Conservation (phyloP, 2,888 invertebrate genomes). For the Trilocha varians region DNA sequence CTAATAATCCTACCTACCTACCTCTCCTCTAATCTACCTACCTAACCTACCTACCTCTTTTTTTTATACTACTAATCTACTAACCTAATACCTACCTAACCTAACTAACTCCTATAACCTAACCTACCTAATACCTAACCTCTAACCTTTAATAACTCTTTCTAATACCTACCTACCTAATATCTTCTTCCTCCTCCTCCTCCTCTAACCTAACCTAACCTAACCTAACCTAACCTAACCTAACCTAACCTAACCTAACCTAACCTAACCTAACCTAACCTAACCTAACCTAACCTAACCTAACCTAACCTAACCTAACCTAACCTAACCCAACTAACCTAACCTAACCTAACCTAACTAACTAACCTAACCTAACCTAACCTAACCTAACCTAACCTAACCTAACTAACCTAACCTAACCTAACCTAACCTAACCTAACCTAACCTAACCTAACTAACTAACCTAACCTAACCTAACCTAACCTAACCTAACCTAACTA, state of each 20-base stretch:
- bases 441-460: constrained; percentile 13
- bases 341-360: constrained; percentile 7
- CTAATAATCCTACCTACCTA: constrained; percentile 15
- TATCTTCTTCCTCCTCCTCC: constrained; percentile 14
- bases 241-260: constrained; percentile 13
- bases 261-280: constrained; percentile 8
- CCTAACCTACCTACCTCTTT: constrained; percentile 10
- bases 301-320: constrained; percentile 7
- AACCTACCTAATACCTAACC: constrained; percentile 13
- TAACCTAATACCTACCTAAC: constrained; percentile 12
- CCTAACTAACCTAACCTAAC: constrained; percentile 13
- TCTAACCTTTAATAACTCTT: constrained; percentile 13
- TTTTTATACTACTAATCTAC: too few species aligned
- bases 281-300: constrained; percentile 8
- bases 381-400: constrained; percentile 8
- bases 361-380: constrained; percentile 8
- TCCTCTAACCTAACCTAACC: constrained; percentile 9
- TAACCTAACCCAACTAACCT: constrained; percentile 9
- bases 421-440: constrained; percentile 14
- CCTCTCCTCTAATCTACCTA: constrained; percentile 12
- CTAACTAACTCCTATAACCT: constrained; percentile 14
- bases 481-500: constrained; percentile 12
- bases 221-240: constrained; percentile 15
- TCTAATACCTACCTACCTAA: constrained; percentile 12
- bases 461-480: constrained; percentile 12